Evolutionary conservation across 1,140 invertebrate species (phyloP).

Genomic region (Drosophila suzukii): DNA sequence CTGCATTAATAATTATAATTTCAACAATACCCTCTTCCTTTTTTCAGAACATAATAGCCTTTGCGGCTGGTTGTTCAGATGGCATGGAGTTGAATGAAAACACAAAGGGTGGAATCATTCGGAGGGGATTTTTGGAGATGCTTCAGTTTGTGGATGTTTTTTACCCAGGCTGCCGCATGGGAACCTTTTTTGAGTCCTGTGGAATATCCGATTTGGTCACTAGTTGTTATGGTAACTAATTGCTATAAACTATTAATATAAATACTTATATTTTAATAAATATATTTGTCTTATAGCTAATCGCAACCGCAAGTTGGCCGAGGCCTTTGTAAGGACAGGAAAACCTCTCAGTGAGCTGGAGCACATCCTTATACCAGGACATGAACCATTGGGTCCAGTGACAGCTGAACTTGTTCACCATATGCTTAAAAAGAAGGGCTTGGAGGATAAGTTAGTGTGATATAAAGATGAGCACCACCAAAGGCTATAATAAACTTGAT

Average conservation of each 20-base stretch:
- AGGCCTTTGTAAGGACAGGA: slow-evolving; percentile 69
- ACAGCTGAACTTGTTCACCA: slow-evolving; percentile 62
- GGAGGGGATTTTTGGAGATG: slow-evolving; percentile 69
- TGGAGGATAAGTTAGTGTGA: slow-evolving; percentile 58
- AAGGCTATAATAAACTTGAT: background rate
- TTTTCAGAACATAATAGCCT: slow-evolving; percentile 68
- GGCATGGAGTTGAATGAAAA: slow-evolving; percentile 74
- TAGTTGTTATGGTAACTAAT: slow-evolving; percentile 58
- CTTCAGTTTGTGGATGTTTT: slow-evolving; percentile 74
- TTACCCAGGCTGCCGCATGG: slow-evolving; percentile 73
- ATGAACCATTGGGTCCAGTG: slow-evolving; percentile 65
- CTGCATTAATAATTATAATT: background rate
- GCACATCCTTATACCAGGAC: slow-evolving; percentile 46
- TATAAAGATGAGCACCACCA: too few relatives aligned
- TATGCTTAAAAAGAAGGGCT: slow-evolving; percentile 72
- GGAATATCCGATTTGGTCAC: slow-evolving; percentile 70
- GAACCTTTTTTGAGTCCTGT: slow-evolving; percentile 71
- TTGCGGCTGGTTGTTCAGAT: slow-evolving; percentile 67
- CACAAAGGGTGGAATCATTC: slow-evolving; percentile 67
- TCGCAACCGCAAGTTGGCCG: slow-evolving; percentile 70
- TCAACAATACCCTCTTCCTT: background rate
- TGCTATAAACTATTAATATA: background rate
- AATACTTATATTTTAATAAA: too few relatives aligned
- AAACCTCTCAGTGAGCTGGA: slow-evolving; percentile 62
- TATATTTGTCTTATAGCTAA: slow-evolving; percentile 36